These are phyloP conservation scores for Oedothorax gibbosus DNA, from an alignment of 1,140 invertebrate species.

Conservation along the genomic window DNA sequence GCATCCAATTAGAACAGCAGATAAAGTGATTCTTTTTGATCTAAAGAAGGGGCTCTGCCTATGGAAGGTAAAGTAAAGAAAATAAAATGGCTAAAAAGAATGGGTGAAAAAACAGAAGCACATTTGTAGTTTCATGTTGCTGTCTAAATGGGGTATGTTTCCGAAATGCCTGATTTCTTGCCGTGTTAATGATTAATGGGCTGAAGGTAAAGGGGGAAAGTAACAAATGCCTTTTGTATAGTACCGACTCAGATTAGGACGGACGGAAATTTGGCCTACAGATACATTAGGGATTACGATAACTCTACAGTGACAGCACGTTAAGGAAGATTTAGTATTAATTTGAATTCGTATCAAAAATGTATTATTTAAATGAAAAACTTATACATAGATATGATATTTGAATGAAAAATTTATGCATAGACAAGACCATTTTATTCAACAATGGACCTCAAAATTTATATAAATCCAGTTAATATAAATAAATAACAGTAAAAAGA, in stretches of 20 bases:
- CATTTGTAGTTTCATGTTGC: conserved; percentile 48
- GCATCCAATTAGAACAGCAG: conserved; percentile 48
- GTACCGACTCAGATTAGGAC: not conserved
- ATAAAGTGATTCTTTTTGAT: conserved; percentile 58
- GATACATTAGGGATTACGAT: no score
- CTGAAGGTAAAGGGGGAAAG: conserved; percentile 17
- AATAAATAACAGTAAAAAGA: no score
- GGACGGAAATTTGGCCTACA: not conserved
- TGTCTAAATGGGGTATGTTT: conserved; percentile 58
- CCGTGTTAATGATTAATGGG: conserved; percentile 56
- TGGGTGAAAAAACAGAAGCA: conserved; percentile 30
- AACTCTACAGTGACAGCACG: no score
- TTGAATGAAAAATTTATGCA: no score
- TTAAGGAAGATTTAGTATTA: no score
- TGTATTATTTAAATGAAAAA: no score
- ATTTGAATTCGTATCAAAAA: no score
- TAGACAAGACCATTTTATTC: no score
- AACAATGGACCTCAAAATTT: no score
- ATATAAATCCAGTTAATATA: no score
- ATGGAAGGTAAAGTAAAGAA: conserved; percentile 27
- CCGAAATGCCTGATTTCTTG: conserved; percentile 56
- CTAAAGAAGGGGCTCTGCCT: conserved; percentile 26
- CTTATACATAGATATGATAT: no score
- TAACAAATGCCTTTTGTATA: conserved; percentile 15
- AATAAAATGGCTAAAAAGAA: conserved; percentile 38